Evolutionary conservation across 2,113 vertebrate species (phyloP).

Genomic region (Mus musculus): GRCm39 chr5:3746001-3746500

Average conservation of each 20-base stretch:
- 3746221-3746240: neutral
- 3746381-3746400: too few species aligned
- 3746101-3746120: neutral
- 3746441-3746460: too few species aligned
- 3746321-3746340: conserved; percentile 2
- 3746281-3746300: conserved; percentile 14
- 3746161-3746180: neutral
- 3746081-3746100: neutral
- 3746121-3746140: neutral
- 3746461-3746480: too few species aligned
- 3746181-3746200: neutral
- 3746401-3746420: too few species aligned
- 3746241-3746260: neutral
- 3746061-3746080: neutral
- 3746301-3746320: conserved; percentile 39
- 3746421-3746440: too few species aligned
- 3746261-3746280: neutral
- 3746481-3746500: too few species aligned
- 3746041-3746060: neutral
- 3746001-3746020: too few species aligned
- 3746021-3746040: neutral
- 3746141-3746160: conserved; percentile 6
- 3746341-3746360: conserved; percentile 44
- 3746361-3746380: conserved; percentile 1
- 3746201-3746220: neutral